Percentiles rank a stretch among this genome's conserved stretches.
Conservation (phyloP, 2,113 vertebrate genomes). For the Psilopogon haemacephalus region DNA sequence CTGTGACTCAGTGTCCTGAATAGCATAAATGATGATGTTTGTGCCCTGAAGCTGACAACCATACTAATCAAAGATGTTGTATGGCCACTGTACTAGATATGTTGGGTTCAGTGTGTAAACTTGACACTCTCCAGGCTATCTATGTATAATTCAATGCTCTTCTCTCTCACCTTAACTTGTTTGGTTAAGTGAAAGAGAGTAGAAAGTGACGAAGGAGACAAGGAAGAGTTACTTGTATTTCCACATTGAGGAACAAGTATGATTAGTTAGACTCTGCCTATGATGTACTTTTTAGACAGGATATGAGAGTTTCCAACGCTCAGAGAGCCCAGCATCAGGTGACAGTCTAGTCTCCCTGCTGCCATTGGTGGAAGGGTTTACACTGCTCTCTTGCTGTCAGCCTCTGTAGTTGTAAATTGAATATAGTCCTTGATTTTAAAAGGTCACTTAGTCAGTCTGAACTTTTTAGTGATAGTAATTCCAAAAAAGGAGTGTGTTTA, state of each 20-base stretch:
- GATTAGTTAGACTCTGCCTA: not conserved
- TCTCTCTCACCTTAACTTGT: not conserved
- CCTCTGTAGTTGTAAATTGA: not conserved
- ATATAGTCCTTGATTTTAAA: not conserved
- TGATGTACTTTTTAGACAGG: not conserved
- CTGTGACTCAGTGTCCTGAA: not conserved
- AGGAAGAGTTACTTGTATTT: not conserved
- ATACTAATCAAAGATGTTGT: not conserved
- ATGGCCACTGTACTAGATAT: accelerated
- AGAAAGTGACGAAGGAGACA: not conserved
- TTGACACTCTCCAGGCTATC: not conserved
- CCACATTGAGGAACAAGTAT: not conserved
- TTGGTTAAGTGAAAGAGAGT: not conserved
- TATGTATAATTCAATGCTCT: not conserved
- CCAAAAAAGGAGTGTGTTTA: not conserved
- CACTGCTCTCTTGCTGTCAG: not conserved
- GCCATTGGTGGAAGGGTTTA: not conserved
- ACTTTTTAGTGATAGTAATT: not conserved
- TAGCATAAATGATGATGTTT: not conserved
- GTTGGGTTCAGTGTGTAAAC: not conserved
- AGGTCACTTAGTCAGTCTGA: not conserved
- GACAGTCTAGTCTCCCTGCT: not conserved
- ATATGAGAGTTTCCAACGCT: not conserved
- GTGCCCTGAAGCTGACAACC: not conserved
- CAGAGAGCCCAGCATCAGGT: not conserved